Evolutionary conservation across 2,888 invertebrate species (phyloP), one percentile per base, ranked within the genome.

Genomic region (Zhengitettix transpicula): DNA sequence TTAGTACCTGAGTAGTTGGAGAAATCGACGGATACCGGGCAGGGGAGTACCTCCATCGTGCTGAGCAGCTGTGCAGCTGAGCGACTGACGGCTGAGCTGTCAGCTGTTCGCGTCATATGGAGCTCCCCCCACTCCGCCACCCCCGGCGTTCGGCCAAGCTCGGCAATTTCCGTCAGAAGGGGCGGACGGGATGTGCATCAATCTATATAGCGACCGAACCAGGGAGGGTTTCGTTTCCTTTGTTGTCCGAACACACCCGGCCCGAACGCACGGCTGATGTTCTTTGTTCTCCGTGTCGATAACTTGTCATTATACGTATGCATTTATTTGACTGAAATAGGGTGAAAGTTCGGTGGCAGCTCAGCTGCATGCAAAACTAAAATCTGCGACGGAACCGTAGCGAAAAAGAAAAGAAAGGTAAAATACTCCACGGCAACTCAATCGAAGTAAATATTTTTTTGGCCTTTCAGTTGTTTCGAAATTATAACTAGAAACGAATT

Each of bases 31-130:
- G 80, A 82, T 75, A 83, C 86, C 74, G 83, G 82, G 73, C 85
- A 83, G 73, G 85, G 82, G 74, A 87, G 80, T 75, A 87, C 83
- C 80, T 87, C 87, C 87, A 87, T 87, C 74, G 54, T 62, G 40
- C 47, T 9, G 17, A 47, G 47, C 47, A 47, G 47, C 47, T 47
- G 47, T 7, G 47, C 47, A 12, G 14, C 47, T n/a, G 14, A 47
- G n/a, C 47, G n/a, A 47, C 47, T 47, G 47, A 47, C 47, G 47
- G 14, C 47, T n/a, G 47, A n/a, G 14, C 47, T 12, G 47, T 47
- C 47, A 47, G 47, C 47, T 47, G 47, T 47, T 47, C 47, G 12
- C 47, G n/a, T 47, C 47, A 47, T 47, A 47, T 47, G 47, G 47
- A n/a, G n/a, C 14, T 47, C 9, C n/a, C 47, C 47, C 47, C 28